Evolutionary conservation across 2,113 vertebrate genomes (phyloP), one percentile per base, ranked within the genome.

Genomic region (Triplophysa siluroides): DNA sequence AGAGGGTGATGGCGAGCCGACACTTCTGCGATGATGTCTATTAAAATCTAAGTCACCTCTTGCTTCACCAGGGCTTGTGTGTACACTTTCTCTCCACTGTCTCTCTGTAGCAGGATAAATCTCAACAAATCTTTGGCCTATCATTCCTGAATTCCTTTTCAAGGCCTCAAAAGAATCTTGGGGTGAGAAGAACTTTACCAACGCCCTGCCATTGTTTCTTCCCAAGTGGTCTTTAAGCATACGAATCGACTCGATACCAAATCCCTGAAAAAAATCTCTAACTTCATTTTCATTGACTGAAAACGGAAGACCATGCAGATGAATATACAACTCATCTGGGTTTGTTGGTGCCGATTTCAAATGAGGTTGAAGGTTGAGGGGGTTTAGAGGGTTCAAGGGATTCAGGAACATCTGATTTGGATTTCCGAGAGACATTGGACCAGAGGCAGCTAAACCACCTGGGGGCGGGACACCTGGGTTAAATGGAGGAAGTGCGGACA

Each of bases 121-220:
- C 89, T 99, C 97, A 82, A 99, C 93, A 88, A 95, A 99, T 82
- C 96, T 93, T 89, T 99, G 97, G 85, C 97, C 97, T 92, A 99
- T 95, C 91, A 97, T 94, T 88, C 95, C 97, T 85, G 95, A 91
- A 79, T 97, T 96, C 71, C 96, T 90, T 85, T 97, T 98, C 83
- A 98, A 91, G 78, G 97, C 96, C 93, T 99, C 98, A 90, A 96
- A 98, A 0, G 96, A 95, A 85, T 99, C 97, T 89, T 98, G 97
- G 73, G 96, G 96, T n/a, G 93, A 93, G 84, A 94, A 96, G 88
- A 99, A 98, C 84, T 97, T 97, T 84, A 96, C 96, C 86, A 98
- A 88, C 82, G 96, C 97, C 84, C 96, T 95, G 87, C 97, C 96
- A 83, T 90, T 96, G 88, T 94, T 95, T 80, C 97, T 93, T 76